These are phyloP conservation scores for Pelagia noctiluca DNA, from an alignment of 30 jellyfish, hydroid and myxozoan genomes.

Conservation along the genomic window DNA sequence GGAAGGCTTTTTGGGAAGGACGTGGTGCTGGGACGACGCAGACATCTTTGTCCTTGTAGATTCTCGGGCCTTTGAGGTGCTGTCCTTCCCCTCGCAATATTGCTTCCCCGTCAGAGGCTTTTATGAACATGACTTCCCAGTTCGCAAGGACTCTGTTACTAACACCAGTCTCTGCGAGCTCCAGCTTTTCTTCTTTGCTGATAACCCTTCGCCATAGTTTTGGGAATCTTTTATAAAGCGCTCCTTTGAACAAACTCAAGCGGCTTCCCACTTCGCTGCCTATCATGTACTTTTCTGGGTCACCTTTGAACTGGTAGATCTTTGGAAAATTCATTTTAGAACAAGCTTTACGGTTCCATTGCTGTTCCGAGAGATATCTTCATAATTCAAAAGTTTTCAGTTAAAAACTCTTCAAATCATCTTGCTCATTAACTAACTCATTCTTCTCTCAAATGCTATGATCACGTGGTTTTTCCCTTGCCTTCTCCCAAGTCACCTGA, in stretches of 20 bases:
- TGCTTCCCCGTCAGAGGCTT: slow-evolving; percentile 82
- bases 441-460: no score
- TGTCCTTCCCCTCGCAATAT: slow-evolving; percentile 82
- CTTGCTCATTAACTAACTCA: no score
- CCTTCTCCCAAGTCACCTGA: no score
- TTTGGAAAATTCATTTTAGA: slow-evolving; percentile 73
- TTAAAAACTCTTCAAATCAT: no score
- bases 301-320: slow-evolving; percentile 77
- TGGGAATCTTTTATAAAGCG: slow-evolving; percentile 86
- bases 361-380: no score
- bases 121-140: slow-evolving; percentile 88
- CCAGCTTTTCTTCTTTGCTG: slow-evolving; percentile 71
- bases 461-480: no score
- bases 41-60: not conserved
- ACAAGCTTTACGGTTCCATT: no score
- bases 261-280: slow-evolving; percentile 94
- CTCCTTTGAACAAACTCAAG: slow-evolving; percentile 81
- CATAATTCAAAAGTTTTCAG: no score
- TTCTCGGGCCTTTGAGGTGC: slow-evolving; percentile 57
- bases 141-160: slow-evolving; percentile 78
- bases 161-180: slow-evolving; percentile 73
- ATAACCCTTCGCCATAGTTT: slow-evolving; percentile 80
- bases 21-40: not conserved
- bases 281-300: slow-evolving; percentile 80
- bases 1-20: not conserved